Conservation (phyloP, 2,797 vertebrate species). For the Hypotaenidia philippensis region DNA sequence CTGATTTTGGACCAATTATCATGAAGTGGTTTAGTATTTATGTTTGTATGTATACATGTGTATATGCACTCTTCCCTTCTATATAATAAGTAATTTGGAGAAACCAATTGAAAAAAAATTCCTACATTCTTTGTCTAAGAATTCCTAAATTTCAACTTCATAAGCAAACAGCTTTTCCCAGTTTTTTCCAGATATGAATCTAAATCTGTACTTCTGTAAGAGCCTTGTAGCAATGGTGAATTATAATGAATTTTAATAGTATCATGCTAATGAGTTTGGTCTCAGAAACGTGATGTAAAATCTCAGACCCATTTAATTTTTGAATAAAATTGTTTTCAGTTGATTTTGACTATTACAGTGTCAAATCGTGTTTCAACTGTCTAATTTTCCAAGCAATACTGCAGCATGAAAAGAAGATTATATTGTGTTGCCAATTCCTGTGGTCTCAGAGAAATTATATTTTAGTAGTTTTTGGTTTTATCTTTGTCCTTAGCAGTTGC, state of each 20-base stretch:
- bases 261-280: not conserved
- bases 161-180: not conserved
- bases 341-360: not conserved
- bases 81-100: not conserved
- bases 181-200: not conserved
- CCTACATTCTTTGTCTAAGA: not conserved
- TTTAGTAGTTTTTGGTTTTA: not conserved
- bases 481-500: not conserved
- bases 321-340: not conserved
- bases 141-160: not conserved
- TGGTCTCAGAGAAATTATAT: not conserved
- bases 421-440: not conserved
- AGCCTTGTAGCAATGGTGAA: not conserved
- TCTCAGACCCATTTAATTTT: constrained; percentile 33
- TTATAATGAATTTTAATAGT: not conserved
- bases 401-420: not conserved
- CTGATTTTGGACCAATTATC: not conserved
- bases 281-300: constrained; percentile 34
- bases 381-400: constrained; percentile 17
- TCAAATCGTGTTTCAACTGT: constrained; percentile 42
- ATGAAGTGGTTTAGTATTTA: not conserved
- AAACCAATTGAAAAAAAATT: not conserved
- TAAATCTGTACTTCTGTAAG: not conserved
- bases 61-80: not conserved
- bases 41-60: too few species aligned